Evolutionary conservation across 1,140 invertebrate species (phyloP), one percentile per base, ranked within the genome.

Genomic region (Cephus cinctus): DNA sequence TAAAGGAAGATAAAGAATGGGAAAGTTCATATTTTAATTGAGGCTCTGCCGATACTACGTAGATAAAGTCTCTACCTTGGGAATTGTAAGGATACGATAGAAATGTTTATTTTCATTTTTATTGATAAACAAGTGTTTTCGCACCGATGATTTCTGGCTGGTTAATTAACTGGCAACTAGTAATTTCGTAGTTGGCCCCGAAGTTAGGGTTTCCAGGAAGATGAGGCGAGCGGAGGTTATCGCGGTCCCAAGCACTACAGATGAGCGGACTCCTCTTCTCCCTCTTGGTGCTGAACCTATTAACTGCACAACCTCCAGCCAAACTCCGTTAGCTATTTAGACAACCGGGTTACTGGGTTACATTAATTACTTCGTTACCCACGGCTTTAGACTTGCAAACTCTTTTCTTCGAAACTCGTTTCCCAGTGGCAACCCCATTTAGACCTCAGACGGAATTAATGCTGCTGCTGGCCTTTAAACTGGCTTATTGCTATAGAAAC

Each of bases 321-420:
- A 54, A 59, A 30, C 32, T 45, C 23, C 27, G 34, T 42, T 23
- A 54, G 46, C 55, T 57, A 42, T 59, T 54, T 46, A 22, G 52
- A 57, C 35, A 52, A 55, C 20, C 47, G 30, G 47, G 59, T 51
- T 43, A 62, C 32, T 32, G 43, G 47, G 50, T 57, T 54, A 40
- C 49, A 59, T 55, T 62, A 62, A 62, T 57, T 54, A 57, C 40
- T 52, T 43, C 49, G 46, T 57, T 55, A 36, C 22, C 40, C 35
- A n/a, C 6, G 25, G 25, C 25, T 27, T 27, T 27, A 27, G n/a
- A 27, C 25, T 27, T n/a, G 25, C 25, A n/a, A n/a, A 8, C 25
- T n/a, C 25, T 27, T 27, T 27, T n/a, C n/a, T 27, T 27, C 25
- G 8, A 32, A 15, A 41, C 21, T 41, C 12, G n/a, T n/a, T n/a